These are phyloP conservation scores for Monopterus albus DNA, from an alignment of 2,113 vertebrate species.

Conservation along the genomic window DNA sequence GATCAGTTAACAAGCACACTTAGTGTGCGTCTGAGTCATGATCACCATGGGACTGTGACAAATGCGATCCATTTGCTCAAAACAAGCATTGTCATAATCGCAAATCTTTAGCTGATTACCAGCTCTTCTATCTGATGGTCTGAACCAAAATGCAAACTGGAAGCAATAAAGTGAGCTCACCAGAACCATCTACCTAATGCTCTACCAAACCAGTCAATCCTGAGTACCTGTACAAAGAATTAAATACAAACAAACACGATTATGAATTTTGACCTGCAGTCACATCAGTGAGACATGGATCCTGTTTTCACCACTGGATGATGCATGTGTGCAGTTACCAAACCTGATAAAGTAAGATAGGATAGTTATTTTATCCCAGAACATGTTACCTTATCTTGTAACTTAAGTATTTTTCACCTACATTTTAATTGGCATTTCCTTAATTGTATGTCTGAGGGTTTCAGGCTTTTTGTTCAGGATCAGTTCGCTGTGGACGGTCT, in stretches of 20 bases:
- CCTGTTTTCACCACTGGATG: slow-evolving; percentile 51
- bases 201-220: slow-evolving; percentile 25
- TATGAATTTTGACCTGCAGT: slow-evolving; percentile 68
- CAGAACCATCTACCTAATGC: slow-evolving; percentile 2
- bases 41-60: slow-evolving; percentile 52
- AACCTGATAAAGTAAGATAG: slow-evolving; percentile 65
- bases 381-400: slow-evolving; percentile 62
- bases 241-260: slow-evolving; percentile 68
- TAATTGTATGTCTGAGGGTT: background rate
- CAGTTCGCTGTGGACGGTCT: background rate
- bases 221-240: slow-evolving; percentile 54
- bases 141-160: background rate
- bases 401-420: slow-evolving; percentile 46
- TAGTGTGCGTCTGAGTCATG: slow-evolving; percentile 71
- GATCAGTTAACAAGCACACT: slow-evolving; percentile 78
- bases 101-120: slow-evolving; percentile 16
- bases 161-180: slow-evolving; percentile 23
- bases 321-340: slow-evolving; percentile 50
- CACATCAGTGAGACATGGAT: slow-evolving; percentile 65
- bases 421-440: slow-evolving; percentile 29
- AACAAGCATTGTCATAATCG: slow-evolving; percentile 39
- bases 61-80: slow-evolving; percentile 45
- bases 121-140: background rate
- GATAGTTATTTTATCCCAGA: slow-evolving; percentile 46
- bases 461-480: background rate